Evolutionary conservation across 2,888 invertebrate species (phyloP), one percentile per base, ranked within the genome.

Genomic region (Aspidiotus destructor): DNA sequence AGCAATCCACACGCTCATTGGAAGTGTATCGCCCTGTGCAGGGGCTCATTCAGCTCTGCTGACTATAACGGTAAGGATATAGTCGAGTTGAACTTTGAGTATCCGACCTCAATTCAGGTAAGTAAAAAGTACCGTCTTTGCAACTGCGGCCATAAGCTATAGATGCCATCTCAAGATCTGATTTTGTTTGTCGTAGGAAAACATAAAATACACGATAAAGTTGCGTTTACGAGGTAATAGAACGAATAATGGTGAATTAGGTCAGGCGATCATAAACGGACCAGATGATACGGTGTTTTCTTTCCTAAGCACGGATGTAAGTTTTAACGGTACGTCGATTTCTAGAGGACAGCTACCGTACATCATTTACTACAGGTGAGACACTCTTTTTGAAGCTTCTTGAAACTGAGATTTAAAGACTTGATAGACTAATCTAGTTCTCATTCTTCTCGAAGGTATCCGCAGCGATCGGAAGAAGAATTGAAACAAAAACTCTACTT

Each of bases 271-370:
- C 6, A 88, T 97, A 10, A 89, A 91, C 75, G 95, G 96, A 8
- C 90, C 92, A 0, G 96, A 97, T 78, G 94, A 94, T 60, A 90
- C 92, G 8, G 87, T 86, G 1, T 96, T 97, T 78, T 85, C 88
- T 60, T 97, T 92, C 77, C 86, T 88, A 41, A 88, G 93, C 1
- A 95, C 94, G 77, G 90, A 94, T 11, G 81, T 96, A 58, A 95
- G 95, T 77, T 92, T 91, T 76, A 96, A 97, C 77, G 97, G 97
- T n/a, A 97, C 97, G 0, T 95, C 93, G 8, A 85, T 94, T 71
- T 88, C 90, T 0, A 83, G 97, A 67, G 98, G 98, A 10, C 98
- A 98, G 80, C 86, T 98, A 75, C 97, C 98, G 0, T 88, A 89
- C 75, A 83, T 98, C 61, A 81, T 97, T 15, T 98, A 97, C 76